These are phyloP conservation scores for Mermis nigrescens DNA, from an alignment of 2,888 invertebrate species.

Conservation along the genomic window DNA sequence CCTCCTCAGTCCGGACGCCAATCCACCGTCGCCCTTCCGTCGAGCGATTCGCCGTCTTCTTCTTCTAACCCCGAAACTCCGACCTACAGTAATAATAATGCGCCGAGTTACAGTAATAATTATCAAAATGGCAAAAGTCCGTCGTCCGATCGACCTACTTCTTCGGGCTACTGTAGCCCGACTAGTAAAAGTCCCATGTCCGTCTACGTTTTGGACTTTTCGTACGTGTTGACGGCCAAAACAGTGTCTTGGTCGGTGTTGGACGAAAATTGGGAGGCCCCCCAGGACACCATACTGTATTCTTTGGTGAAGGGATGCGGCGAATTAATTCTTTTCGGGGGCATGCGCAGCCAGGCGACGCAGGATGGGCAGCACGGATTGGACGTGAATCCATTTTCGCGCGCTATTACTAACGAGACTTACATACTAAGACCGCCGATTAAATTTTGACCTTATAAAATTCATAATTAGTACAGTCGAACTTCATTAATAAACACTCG, in stretches of 20 bases:
- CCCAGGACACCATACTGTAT: slow-evolving; percentile 73
- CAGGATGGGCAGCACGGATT: slow-evolving; percentile 23
- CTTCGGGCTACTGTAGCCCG: too few relatives aligned
- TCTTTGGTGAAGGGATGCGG: slow-evolving; percentile 70
- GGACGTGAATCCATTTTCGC: slow-evolving; percentile 16
- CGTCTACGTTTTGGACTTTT: slow-evolving; percentile 66
- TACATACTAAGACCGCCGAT: slow-evolving; percentile 16
- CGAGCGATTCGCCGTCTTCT: neutral
- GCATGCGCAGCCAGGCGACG: slow-evolving; percentile 43
- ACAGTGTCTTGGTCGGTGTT: slow-evolving; percentile 39
- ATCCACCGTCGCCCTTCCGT: too few relatives aligned
- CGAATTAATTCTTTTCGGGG: slow-evolving; percentile 87
- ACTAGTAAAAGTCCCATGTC: slow-evolving; percentile 46
- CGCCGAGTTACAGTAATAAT: neutral
- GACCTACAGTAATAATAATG: neutral
- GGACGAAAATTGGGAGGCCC: slow-evolving; percentile 34
- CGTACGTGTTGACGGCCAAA: slow-evolving; percentile 30
- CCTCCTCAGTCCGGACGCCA: slow-evolving; percentile 11
- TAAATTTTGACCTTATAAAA: slow-evolving; percentile 6
- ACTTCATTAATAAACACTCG: too few relatives aligned
- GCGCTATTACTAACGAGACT: slow-evolving; percentile 18
- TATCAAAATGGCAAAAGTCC: neutral
- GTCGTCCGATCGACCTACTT: neutral
- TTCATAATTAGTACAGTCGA: too few relatives aligned
- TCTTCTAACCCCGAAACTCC: neutral